Percentiles rank a stretch among this genome's conserved stretches.
These are phyloP conservation scores for Sericinus montela DNA, from an alignment of 2,888 invertebrate species.

Conservation along the genomic window DNA sequence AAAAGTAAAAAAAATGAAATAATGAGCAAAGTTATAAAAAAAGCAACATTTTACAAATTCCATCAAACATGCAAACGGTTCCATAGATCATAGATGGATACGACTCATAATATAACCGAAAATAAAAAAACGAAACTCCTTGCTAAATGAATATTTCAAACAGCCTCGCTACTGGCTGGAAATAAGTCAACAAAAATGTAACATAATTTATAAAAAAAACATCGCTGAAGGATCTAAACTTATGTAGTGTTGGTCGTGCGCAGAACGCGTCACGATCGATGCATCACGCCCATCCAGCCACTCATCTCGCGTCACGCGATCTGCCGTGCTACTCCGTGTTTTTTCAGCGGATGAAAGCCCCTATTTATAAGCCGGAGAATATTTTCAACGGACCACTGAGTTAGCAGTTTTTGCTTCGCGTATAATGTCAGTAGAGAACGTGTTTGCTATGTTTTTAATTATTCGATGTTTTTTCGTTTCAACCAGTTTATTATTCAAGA, in stretches of 20 bases:
- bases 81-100: no score
- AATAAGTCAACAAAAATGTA: no score
- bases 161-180: no score
- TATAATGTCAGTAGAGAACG: slow-evolving; percentile 32
- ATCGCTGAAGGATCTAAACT: not conserved
- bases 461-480: slow-evolving; percentile 13
- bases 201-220: no score
- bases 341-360: slow-evolving; percentile 67
- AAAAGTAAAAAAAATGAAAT: no score
- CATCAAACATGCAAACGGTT: no score
- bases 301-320: slow-evolving; percentile 54
- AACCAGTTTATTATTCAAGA: slow-evolving; percentile 8
- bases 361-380: slow-evolving; percentile 61
- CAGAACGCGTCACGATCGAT: slow-evolving; percentile 39
- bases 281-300: slow-evolving; percentile 41
- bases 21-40: no score
- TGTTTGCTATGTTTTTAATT: slow-evolving; percentile 20
- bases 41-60: no score
- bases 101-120: no score
- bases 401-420: slow-evolving; percentile 52
- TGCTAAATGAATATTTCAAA: no score
- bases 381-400: slow-evolving; percentile 66
- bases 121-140: no score
- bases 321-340: slow-evolving; percentile 56
- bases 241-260: slow-evolving; percentile 20